Percentiles rank a stretch among this genome's conserved stretches.
Evolutionary conservation across 2,888 invertebrate species (phyloP).

Genomic region (Sphaerophoria rueppellii): DNA sequence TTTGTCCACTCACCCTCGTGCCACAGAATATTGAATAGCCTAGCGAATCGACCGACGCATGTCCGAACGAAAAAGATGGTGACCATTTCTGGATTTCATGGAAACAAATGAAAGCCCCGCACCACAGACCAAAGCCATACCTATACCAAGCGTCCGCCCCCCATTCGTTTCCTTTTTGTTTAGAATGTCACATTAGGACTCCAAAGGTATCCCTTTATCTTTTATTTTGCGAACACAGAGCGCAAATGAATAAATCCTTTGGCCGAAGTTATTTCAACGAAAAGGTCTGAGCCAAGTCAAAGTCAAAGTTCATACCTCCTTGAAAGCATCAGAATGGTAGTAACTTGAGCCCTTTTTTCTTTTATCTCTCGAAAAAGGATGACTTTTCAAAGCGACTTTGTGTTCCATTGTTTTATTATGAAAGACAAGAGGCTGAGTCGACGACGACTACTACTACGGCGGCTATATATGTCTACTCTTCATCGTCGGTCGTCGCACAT

Average conservation of each 20-base stretch:
- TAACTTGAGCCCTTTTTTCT: constrained; percentile 80
- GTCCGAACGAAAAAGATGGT: constrained; percentile 67
- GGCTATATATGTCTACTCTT: constrained; percentile 20
- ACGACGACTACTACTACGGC: constrained; percentile 13
- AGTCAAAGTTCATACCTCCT: constrained; percentile 78
- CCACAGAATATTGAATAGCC: background rate
- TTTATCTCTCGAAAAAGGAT: constrained; percentile 57
- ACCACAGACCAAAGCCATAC: background rate
- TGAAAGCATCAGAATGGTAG: constrained; percentile 78
- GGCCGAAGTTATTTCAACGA: constrained; percentile 69
- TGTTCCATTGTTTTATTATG: constrained; percentile 60
- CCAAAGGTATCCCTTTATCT: constrained; percentile 61
- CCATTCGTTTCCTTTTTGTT: background rate
- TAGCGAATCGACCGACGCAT: constrained; percentile 70
- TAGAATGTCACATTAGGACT: constrained; percentile 40
- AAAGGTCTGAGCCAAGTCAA: constrained; percentile 71
- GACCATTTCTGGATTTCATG: constrained; percentile 41
- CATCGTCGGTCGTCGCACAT: constrained; percentile 49
- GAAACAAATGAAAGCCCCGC: constrained; percentile 48
- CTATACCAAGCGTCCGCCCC: background rate
- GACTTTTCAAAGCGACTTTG: constrained; percentile 62
- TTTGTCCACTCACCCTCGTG: constrained; percentile 60
- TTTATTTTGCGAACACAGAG: constrained; percentile 46
- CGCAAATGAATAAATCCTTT: constrained; percentile 72
- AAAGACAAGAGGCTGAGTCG: constrained; percentile 28